These are phyloP conservation scores for Leucophenga montana DNA, from an alignment of 2,888 invertebrate species.

Conservation along the genomic window DNA sequence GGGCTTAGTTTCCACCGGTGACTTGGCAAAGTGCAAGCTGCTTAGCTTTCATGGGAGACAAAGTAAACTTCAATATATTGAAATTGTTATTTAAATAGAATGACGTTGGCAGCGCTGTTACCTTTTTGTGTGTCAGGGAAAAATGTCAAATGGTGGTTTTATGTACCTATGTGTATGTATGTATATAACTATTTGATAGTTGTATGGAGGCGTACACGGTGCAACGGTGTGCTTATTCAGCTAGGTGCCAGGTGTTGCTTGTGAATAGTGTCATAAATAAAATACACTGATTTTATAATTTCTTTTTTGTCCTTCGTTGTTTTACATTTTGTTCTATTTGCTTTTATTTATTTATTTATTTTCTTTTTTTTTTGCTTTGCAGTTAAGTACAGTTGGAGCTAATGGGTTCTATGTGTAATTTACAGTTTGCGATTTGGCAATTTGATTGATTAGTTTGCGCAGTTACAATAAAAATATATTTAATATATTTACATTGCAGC, in stretches of 20 bases:
- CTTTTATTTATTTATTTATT: neutral
- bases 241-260: constrained; percentile 34
- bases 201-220: neutral
- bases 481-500: no score
- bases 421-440: no score
- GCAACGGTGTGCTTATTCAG: neutral
- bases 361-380: neutral
- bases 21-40: constrained; percentile 53
- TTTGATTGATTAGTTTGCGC: no score
- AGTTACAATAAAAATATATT: no score
- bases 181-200: neutral
- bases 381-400: no score
- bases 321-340: neutral
- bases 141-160: constrained; percentile 17
- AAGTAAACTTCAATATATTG: constrained; percentile 68
- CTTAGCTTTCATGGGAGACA: constrained; percentile 66
- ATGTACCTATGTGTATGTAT: neutral
- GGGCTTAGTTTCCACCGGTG: neutral
- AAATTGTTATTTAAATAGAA: constrained; percentile 65
- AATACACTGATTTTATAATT: constrained; percentile 53
- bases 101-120: constrained; percentile 43
- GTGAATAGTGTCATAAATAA: constrained; percentile 66
- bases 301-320: neutral
- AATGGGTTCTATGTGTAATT: neutral
- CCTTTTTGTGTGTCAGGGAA: constrained; percentile 2